Conservation (phyloP, 2,797 vertebrate genomes). For the Orestias chungarensis region DNA sequence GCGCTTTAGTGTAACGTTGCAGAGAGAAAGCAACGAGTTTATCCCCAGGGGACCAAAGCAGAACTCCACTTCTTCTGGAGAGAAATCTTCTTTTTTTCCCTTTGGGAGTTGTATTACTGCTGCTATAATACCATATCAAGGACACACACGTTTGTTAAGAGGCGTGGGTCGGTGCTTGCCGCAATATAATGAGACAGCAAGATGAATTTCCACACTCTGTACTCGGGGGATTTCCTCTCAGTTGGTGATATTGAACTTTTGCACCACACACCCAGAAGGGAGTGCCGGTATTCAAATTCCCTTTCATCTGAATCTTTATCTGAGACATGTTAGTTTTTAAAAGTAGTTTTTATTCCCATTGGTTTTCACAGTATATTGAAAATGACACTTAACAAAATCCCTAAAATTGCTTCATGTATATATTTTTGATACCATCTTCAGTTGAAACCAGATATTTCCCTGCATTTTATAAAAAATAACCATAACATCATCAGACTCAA, state of each 20-base stretch:
- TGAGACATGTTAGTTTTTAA: neutral
- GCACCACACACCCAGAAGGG: neutral
- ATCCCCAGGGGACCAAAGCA: conserved; percentile 40
- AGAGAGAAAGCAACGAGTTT: conserved; percentile 5
- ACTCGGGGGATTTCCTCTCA: conserved; percentile 18
- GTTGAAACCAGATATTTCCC: neutral
- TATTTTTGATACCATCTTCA: neutral
- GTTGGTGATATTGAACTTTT: too few relatives aligned
- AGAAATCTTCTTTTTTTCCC: conserved; percentile 35
- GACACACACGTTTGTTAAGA: conserved; percentile 32
- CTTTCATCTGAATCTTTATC: conserved; percentile 11
- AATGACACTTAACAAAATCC: neutral
- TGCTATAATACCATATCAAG: conserved; percentile 47
- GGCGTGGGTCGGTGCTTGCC: conserved; percentile 12
- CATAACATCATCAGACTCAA: neutral
- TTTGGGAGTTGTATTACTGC: conserved; percentile 40
- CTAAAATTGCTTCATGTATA: neutral
- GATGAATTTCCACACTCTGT: conserved; percentile 23
- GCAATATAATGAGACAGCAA: conserved; percentile 16
- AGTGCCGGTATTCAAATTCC: conserved; percentile 10
- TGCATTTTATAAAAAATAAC: neutral
- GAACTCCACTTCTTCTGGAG: conserved; percentile 32
- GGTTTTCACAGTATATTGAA: neutral
- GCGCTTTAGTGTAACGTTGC: conserved; percentile 4
- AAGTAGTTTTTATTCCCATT: neutral